Evolutionary conservation across 92 coral and sea anemone species (phyloP), one percentile per base, ranked within the genome.

Genomic region (Heliopora coerulea): DNA sequence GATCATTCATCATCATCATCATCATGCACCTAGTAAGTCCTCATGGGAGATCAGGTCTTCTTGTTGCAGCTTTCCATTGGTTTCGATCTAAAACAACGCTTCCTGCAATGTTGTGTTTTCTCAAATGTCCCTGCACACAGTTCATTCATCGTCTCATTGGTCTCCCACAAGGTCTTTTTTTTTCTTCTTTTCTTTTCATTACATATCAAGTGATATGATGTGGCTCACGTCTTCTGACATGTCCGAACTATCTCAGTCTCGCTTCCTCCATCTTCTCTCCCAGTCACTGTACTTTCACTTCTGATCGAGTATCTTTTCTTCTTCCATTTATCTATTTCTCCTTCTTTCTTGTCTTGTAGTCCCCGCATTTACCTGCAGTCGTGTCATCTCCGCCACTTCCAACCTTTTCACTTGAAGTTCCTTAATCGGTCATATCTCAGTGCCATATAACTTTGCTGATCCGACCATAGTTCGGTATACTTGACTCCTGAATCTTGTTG

Each of bases 221-320:
- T 26, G 64, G 32, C 17, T n/a, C 20, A 35, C 21, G n/a, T 24
- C 68, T 41, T 52, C 56, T 68, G 14, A 68, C 59, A 68, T 68
- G 75, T 23, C 59, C 75, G 46, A 28, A 68, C 75, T 59, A 68
- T 68, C 75, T 42, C 75, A 68, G 6, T 68, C 75, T 68, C 1
- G 12, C 56, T 37, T 48, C 75, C 56, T 58, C 20, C 0, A 68
- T 35, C 35, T 68, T 42, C 23, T 68, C 59, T 68, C 33, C 0
- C 24, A 68, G 52, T 25, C 33, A 30, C 21, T 11, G 18, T 17
- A 68, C 74, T 42, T 35, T 35, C 34, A 65, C 50, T 57, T 68
- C 59, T 35, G 20, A 0, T 44, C 74, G 31, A 33, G 46, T 68
- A 25, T 68, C 34, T 11, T 25, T n/a, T n/a, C n/a, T n/a, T n/a